Evolutionary conservation across 2,888 invertebrate genomes (phyloP).

Genomic region (Aricia artaxerxes): DNA sequence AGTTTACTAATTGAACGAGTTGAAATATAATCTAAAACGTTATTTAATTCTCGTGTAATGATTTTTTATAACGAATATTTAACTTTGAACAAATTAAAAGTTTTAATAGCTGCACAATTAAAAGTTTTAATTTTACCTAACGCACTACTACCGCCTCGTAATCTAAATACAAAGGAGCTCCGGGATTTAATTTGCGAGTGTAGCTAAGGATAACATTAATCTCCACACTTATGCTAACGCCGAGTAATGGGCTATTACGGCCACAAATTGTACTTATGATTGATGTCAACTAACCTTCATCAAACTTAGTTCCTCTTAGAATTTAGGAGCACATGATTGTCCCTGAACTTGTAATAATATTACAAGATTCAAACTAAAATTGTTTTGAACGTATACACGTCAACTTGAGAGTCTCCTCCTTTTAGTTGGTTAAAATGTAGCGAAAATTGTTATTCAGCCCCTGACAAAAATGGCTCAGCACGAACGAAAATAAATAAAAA

Average conservation of each 20-base stretch:
- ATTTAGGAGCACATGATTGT: not conserved
- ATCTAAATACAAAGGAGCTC: conserved; percentile 12
- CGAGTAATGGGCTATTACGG: conserved; percentile 18
- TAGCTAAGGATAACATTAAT: conserved; percentile 20
- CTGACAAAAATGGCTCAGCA: not conserved
- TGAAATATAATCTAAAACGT: not conserved
- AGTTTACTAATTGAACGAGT: not conserved
- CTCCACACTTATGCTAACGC: conserved; percentile 5
- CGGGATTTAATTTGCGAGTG: conserved; percentile 13
- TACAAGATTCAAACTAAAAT: not conserved
- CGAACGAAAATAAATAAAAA: conserved; percentile 18
- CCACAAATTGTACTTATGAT: conserved; percentile 22
- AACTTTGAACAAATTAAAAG: not conserved
- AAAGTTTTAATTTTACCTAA: not conserved
- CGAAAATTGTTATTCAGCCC: not conserved
- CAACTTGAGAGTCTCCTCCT: not conserved
- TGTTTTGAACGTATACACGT: not conserved
- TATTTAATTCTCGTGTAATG: not conserved
- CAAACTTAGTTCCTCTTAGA: not conserved
- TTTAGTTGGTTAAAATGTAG: not conserved
- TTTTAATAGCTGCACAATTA: not conserved
- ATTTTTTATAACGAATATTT: not conserved
- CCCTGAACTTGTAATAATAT: not conserved
- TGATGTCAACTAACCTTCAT: conserved; percentile 14
- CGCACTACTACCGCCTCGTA: not conserved